phyloP scores from a whole-genome alignment of 2,797 vertebrate species.

The Siniperca undulata region DNA sequence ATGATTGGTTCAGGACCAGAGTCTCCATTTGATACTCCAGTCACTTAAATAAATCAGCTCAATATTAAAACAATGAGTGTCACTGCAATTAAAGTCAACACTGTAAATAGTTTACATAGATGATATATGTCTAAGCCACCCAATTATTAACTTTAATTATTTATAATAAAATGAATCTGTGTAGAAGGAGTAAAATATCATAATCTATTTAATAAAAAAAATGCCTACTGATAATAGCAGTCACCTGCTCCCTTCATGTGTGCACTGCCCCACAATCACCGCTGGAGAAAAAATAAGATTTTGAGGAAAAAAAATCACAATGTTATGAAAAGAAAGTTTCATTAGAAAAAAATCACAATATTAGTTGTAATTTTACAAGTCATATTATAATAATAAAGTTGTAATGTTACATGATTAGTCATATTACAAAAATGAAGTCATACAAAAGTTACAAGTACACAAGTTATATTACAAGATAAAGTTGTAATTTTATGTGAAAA shows the following conservation, averaged over 20 bases:
- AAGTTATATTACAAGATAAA: no score
- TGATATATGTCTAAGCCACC: slow-evolving; percentile 13
- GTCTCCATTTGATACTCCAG: background rate
- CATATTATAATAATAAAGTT: background rate
- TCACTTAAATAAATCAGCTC: slow-evolving; percentile 15
- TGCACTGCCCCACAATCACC: background rate
- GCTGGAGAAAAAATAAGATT: background rate
- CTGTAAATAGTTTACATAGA: slow-evolving; percentile 43
- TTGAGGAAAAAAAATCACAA: background rate
- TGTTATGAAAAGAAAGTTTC: background rate
- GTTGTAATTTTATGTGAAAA: background rate
- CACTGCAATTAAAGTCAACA: slow-evolving; percentile 8
- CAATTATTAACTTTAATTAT: slow-evolving; percentile 28
- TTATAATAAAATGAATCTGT: slow-evolving; percentile 27
- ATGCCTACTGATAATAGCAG: slow-evolving; percentile 13
- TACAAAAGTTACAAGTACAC: background rate
- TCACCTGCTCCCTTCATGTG: slow-evolving; percentile 9
- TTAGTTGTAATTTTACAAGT: background rate
- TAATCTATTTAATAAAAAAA: slow-evolving; percentile 16
- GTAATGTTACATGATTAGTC: background rate
- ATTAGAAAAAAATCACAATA: background rate
- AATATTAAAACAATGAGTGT: slow-evolving; percentile 5
- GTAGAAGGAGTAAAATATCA: slow-evolving; percentile 5
- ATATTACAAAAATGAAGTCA: background rate
- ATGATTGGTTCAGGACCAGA: background rate